Evolutionary conservation across 2,888 invertebrate species (phyloP), one percentile per base, ranked within the genome.

Genomic region (Gnatocerus cornutus): DNA sequence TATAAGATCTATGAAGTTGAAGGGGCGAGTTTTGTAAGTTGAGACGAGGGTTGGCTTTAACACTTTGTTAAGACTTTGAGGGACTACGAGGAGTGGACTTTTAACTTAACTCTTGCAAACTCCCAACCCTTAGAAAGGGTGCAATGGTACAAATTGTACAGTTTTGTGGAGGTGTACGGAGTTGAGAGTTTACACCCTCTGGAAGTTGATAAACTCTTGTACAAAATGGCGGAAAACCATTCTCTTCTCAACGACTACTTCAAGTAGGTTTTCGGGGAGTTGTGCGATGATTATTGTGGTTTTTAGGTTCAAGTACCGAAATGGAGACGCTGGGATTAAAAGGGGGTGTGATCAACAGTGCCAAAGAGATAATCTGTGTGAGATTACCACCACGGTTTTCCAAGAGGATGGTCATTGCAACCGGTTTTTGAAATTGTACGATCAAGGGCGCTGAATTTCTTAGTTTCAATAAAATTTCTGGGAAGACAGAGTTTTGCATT

Each of bases 1-100:
- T 97, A 94, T 79, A 89, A 93, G 77, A 86, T 94, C n/a, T 93
- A 92, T 77, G 87, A 88, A 2, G 86, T 94, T 8, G 90, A 94
- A 78, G 86, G 89, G 0, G 81, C 50, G 27, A 66, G 59, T 45
- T 61, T 71, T 43, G 74, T 66, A 37, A 62, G 48, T 48, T 33
- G 13, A 16, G 37, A 37, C 14, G 29, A 9, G 21, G 4, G 50
- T 52, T n/a, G n/a, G n/a, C 8, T 8, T 3, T 52, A 16, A 56
- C 13, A 41, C 13, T 53, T 27, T 41, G 37, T 50, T 27, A 83
- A 92, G 92, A 86, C 85, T 74, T 89, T 93, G 0, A 80, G 88
- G 39, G 90, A 91, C 78, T 89, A 90, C 63, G 87, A 90, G 3
- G 91, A 91, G 59, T 95, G 90, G 87, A 90, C 89, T 9, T 91